phyloP scores from a whole-genome alignment of 1,140 invertebrate genomes.

The Hypsibius dujardini region DNA sequence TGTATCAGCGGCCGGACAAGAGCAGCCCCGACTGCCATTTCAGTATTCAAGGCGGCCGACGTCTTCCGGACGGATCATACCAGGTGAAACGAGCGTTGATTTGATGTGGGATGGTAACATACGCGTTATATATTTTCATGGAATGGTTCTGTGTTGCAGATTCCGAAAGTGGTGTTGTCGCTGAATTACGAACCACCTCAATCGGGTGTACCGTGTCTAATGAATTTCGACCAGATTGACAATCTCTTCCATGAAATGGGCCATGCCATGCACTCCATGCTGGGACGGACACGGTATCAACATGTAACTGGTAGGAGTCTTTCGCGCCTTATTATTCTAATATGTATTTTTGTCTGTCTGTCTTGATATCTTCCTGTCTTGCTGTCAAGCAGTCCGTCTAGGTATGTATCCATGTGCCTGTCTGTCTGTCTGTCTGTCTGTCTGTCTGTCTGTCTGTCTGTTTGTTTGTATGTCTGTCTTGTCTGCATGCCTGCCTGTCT shows the following conservation, averaged over 20 bases:
- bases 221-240: conserved; percentile 66
- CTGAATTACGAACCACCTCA: conserved; percentile 58
- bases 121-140: not conserved
- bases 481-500: no score
- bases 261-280: conserved; percentile 96
- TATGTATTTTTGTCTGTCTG: no score
- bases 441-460: not conserved
- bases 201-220: conserved; percentile 46
- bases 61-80: conserved; percentile 58
- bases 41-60: conserved; percentile 80
- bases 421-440: no score
- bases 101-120: not conserved
- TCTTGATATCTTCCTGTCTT: no score
- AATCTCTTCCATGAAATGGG: conserved; percentile 99
- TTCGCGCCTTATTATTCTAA: conserved; percentile 1
- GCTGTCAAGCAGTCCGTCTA: no score
- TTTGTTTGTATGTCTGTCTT: not conserved
- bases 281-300: conserved; percentile 70
- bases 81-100: conserved; percentile 38
- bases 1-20: conserved; percentile 72
- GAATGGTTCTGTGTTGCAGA: conserved; percentile 36
- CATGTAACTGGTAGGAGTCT: conserved; percentile 64
- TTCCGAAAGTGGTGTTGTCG: conserved; percentile 82
- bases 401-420: no score
- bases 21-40: conserved; percentile 95